Conservation (phyloP, 2,888 invertebrate species). For the Clunio marinus region DNA sequence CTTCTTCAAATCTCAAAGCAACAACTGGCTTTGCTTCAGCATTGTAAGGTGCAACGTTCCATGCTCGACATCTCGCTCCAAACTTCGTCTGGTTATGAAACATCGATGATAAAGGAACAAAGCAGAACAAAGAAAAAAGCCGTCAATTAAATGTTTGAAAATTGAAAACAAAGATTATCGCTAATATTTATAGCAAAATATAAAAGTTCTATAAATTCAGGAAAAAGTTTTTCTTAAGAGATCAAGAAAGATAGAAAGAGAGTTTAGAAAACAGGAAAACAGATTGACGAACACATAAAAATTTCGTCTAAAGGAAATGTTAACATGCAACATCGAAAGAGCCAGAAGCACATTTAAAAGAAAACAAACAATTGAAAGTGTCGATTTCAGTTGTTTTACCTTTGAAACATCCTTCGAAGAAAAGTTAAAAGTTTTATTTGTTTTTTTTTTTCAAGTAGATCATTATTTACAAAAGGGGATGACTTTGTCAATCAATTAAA, state of each 20-base stretch:
- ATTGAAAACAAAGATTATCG: no score
- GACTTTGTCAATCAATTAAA: no score
- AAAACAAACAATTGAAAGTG: background rate
- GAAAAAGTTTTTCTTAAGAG: background rate
- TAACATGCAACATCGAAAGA: background rate
- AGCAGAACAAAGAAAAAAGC: background rate
- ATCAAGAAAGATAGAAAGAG: conserved; percentile 5
- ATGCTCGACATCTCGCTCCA: conserved; percentile 74
- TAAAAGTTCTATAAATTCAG: background rate
- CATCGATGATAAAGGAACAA: background rate
- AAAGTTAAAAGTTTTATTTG: no score
- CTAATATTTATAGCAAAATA: no score
- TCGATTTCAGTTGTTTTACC: background rate
- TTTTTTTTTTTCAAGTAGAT: no score
- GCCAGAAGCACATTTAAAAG: background rate
- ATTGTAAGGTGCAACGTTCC: conserved; percentile 63
- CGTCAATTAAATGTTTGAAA: no score
- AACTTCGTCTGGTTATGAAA: conserved; percentile 75
- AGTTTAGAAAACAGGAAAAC: background rate
- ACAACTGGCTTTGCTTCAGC: conserved; percentile 56
- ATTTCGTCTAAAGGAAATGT: background rate
- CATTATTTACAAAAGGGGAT: no score
- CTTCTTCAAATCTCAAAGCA: conserved; percentile 60
- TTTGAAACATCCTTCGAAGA: no score
- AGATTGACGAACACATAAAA: background rate